A percentile compares a stretch with the other conserved stretches of the same genome.
Evolutionary conservation across 1,140 invertebrate genomes (phyloP).

Genomic region (Maconellicoccus hirsutus): DNA sequence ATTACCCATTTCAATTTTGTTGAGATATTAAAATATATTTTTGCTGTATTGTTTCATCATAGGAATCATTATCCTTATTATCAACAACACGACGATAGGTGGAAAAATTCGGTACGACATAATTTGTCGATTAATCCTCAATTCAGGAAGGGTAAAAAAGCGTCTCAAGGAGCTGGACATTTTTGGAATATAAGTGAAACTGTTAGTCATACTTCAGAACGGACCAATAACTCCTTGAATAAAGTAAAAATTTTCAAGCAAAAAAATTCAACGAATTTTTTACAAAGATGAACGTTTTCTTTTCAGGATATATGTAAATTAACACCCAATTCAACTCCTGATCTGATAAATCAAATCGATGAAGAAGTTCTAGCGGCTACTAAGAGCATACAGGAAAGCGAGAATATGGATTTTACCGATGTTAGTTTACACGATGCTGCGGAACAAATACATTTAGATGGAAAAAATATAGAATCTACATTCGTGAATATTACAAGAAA

Average conservation of each 20-base stretch:
- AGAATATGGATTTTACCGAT: conserved; percentile 13
- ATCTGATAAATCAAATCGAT: conserved; percentile 13
- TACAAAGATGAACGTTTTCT: background rate
- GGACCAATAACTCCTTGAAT: no score
- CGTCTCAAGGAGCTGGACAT: conserved; percentile 70
- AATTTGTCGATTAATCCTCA: conserved; percentile 81
- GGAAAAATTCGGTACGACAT: conserved; percentile 81
- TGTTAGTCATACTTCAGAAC: background rate
- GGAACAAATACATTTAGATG: background rate
- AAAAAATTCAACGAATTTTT: no score
- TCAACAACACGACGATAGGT: conserved; percentile 72
- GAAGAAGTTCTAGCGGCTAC: conserved; percentile 10
- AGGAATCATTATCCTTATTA: conserved; percentile 76
- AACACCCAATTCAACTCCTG: background rate
- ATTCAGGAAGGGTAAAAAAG: conserved; percentile 72
- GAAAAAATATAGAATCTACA: background rate
- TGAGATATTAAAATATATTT: conserved; percentile 32
- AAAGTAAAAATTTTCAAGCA: no score
- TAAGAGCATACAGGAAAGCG: conserved; percentile 10
- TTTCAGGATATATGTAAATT: background rate
- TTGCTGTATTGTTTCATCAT: no score
- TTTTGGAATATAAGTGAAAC: conserved; percentile 59
- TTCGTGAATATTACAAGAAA: conserved; percentile 8
- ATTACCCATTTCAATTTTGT: no score
- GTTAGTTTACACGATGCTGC: conserved; percentile 10